These are phyloP conservation scores for Hemicordylus capensis DNA, from an alignment of 2,113 vertebrate genomes.

Conservation along the genomic window DNA sequence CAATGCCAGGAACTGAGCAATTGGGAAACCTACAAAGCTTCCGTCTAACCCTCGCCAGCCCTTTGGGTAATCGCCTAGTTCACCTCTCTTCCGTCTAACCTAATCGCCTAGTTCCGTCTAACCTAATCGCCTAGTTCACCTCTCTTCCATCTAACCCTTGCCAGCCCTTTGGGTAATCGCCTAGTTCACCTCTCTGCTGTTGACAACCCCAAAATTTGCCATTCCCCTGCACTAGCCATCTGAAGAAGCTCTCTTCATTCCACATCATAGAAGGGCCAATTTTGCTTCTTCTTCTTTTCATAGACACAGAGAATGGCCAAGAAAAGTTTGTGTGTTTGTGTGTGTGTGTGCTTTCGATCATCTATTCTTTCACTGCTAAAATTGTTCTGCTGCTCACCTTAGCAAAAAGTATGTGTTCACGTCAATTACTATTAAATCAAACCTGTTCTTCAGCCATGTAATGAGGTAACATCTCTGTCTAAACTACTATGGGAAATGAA, in stretches of 20 bases:
- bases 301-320: background rate
- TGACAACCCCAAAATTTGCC: background rate
- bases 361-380: background rate
- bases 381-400: background rate
- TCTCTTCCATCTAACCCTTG: too few species aligned
- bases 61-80: too few species aligned
- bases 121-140: too few species aligned
- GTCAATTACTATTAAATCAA: accelerated
- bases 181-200: background rate
- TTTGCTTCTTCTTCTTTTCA: background rate
- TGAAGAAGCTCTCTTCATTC: background rate
- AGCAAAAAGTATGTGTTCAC: background rate
- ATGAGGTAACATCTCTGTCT: constrained; percentile 21
- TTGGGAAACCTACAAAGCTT: background rate
- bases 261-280: background rate
- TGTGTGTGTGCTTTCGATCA: background rate
- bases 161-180: too few species aligned
- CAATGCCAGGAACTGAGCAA: background rate
- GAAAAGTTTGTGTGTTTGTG: too few species aligned
- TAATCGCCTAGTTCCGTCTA: too few species aligned
- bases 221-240: background rate
- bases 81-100: background rate
- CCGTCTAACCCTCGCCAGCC: background rate
- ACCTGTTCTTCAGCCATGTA: background rate
- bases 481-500: constrained; percentile 5